Evolutionary conservation across 1,140 invertebrate genomes (phyloP).

Genomic region (Chrysomallon squamiferum): DNA sequence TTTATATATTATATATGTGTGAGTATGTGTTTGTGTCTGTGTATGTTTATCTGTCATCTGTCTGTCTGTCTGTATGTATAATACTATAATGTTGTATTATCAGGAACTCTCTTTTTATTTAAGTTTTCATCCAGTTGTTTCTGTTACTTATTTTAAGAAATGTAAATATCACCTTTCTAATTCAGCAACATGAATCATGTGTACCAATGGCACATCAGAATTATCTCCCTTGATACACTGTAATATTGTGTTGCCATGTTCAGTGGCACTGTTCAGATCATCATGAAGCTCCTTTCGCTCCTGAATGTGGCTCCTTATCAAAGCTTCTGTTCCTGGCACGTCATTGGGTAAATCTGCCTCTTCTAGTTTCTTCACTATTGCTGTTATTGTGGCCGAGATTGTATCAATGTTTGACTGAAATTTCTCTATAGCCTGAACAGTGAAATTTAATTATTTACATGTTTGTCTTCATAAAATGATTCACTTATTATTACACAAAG

Average conservation of each 20-base stretch:
- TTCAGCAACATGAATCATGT: conserved; percentile 83
- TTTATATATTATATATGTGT: too few species aligned
- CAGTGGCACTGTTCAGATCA: conserved; percentile 80
- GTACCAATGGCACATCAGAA: conserved; percentile 51
- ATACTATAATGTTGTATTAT: too few species aligned
- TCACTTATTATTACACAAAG: neutral
- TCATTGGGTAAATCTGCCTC: conserved; percentile 85
- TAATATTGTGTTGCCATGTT: conserved; percentile 84
- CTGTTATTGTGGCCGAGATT: conserved; percentile 69
- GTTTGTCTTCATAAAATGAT: too few species aligned
- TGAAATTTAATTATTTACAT: neutral
- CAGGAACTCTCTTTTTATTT: too few species aligned
- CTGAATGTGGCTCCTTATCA: conserved; percentile 52
- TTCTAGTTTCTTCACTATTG: conserved; percentile 70
- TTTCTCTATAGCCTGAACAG: conserved; percentile 87
- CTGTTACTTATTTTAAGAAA: too few species aligned
- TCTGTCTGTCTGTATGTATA: too few species aligned
- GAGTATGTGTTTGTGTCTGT: too few species aligned
- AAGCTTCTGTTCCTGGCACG: conserved; percentile 68
- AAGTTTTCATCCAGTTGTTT: too few species aligned
- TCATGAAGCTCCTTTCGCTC: conserved; percentile 74
- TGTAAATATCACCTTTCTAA: conserved; percentile 79
- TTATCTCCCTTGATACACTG: conserved; percentile 61
- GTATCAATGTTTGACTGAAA: conserved; percentile 87
- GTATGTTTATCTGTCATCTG: too few species aligned